Evolutionary conservation across 2,113 vertebrate genomes (phyloP).

Genomic region (Tympanuchus pallidicinctus): DNA sequence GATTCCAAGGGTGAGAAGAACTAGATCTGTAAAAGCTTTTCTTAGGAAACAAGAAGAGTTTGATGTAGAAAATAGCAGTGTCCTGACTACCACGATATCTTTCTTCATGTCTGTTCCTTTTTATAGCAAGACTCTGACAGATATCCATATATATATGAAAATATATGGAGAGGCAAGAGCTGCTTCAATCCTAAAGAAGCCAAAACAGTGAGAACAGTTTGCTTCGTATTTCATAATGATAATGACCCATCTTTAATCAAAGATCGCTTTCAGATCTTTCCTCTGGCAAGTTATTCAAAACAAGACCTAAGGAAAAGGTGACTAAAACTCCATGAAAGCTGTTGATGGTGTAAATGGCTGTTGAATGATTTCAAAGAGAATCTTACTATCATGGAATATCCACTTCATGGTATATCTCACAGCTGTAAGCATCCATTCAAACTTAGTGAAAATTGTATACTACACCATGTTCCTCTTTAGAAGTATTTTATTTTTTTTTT

Average conservation of each 20-base stretch:
- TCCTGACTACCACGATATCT: not conserved
- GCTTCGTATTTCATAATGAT: not conserved
- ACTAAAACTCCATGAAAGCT: not conserved
- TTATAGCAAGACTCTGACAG: not conserved
- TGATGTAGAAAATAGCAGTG: not conserved
- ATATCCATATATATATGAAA: not conserved
- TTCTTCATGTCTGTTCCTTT: not conserved
- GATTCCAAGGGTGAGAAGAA: not conserved
- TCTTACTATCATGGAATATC: not conserved
- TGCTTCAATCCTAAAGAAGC: not conserved
- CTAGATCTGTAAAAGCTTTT: not conserved
- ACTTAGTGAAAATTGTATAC: not conserved
- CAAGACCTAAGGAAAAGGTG: not conserved
- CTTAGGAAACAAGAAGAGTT: not conserved
- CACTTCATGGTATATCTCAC: not conserved
- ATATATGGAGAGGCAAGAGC: not conserved
- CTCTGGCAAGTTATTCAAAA: not conserved
- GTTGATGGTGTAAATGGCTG: not conserved
- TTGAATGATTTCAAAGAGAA: not conserved
- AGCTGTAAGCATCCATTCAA: not conserved
- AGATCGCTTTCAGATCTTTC: not conserved
- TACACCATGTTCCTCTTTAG: rapidly evolving
- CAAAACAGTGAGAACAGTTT: not conserved
- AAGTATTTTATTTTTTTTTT: not conserved
- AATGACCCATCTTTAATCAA: not conserved